phyloP scores from a whole-genome alignment of 2,888 invertebrate species.

The Eupithecia centaureata region DNA sequence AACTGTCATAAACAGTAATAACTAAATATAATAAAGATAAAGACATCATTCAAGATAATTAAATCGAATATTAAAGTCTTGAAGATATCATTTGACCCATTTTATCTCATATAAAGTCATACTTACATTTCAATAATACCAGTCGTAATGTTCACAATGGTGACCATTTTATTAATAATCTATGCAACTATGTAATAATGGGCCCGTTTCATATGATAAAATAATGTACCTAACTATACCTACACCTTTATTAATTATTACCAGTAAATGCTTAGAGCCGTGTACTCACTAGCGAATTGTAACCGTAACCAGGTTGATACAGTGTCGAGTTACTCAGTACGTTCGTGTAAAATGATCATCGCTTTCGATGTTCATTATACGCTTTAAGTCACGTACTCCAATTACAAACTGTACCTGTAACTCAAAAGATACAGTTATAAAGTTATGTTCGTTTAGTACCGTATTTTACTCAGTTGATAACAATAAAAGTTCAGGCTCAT shows the following conservation, averaged over 20 bases:
- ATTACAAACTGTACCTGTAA: neutral
- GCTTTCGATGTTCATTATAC: neutral
- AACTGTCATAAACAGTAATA: constrained; percentile 14
- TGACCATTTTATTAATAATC: constrained; percentile 59
- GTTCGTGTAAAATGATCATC: too few relatives aligned
- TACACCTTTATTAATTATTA: neutral
- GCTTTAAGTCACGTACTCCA: neutral
- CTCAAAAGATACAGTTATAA: too few relatives aligned
- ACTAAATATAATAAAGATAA: constrained; percentile 54
- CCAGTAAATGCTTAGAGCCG: neutral
- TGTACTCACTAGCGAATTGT: neutral
- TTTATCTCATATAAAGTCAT: constrained; percentile 78
- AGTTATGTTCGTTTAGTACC: too few relatives aligned
- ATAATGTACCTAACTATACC: constrained; percentile 3
- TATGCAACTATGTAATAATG: constrained; percentile 40
- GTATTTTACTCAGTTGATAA: too few relatives aligned
- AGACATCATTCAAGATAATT: constrained; percentile 77
- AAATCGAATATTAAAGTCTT: constrained; percentile 77
- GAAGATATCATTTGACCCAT: constrained; percentile 74
- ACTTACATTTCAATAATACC: constrained; percentile 74
- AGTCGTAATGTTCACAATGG: constrained; percentile 70
- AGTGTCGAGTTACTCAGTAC: neutral
- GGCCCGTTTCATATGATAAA: constrained; percentile 20
- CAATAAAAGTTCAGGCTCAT: too few relatives aligned
- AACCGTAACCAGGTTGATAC: neutral